Conservation (phyloP, 1,140 invertebrate genomes). For the Sinella curviseta region DNA sequence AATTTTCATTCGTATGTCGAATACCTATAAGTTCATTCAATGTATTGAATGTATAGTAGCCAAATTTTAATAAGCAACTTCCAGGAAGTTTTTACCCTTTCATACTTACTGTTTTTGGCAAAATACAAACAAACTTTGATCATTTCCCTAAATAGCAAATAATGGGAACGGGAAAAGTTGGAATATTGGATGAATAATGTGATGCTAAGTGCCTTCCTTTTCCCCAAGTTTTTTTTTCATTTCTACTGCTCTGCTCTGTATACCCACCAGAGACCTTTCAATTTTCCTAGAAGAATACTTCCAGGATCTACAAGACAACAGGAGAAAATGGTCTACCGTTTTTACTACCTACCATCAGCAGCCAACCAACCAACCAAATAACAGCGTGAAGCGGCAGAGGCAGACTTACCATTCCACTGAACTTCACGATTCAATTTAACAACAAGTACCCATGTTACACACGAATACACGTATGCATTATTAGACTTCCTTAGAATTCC, state of each 20-base stretch:
- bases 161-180: constrained; percentile 22
- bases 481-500: not conserved
- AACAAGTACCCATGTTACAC: too few species aligned
- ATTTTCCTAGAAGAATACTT: not conserved
- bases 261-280: not conserved
- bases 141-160: constrained; percentile 25
- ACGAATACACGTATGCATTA: too few species aligned
- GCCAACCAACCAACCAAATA: not conserved
- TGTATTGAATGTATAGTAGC: not conserved
- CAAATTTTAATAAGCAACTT: constrained; percentile 4
- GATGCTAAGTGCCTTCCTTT: constrained; percentile 1
- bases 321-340: not conserved
- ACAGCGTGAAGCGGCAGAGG: too few species aligned
- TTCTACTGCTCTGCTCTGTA: not conserved
- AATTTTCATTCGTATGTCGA: too few species aligned
- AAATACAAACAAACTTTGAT: constrained; percentile 21
- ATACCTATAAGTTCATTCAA: not conserved
- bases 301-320: not conserved
- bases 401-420: too few species aligned
- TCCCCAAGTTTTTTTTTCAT: not conserved
- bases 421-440: too few species aligned
- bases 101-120: not conserved
- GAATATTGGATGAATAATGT: constrained; percentile 22
- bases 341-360: not conserved
- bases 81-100: not conserved